phyloP scores from a whole-genome alignment of 1,140 invertebrate species.

The Drosophila sechellia region DNA sequence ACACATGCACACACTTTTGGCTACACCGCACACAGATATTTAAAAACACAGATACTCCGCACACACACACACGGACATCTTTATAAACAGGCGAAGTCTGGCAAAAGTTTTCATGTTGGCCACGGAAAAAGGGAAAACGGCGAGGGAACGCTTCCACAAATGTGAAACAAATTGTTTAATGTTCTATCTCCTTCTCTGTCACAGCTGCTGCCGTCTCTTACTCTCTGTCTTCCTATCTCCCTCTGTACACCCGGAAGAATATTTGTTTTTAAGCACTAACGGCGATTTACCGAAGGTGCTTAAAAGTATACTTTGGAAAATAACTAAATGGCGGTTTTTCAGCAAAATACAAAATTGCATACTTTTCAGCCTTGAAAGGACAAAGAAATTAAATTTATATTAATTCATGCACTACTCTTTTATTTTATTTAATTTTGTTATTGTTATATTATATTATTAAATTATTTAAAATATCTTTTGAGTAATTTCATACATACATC shows the following conservation, averaged over 20 bases:
- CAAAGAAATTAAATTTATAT: too few relatives aligned
- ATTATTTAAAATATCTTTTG: too few relatives aligned
- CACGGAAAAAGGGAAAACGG: slow-evolving; percentile 13
- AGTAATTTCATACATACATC: not conserved
- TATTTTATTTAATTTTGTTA: too few relatives aligned
- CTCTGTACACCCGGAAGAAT: not conserved
- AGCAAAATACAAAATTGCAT: not conserved
- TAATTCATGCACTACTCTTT: too few relatives aligned
- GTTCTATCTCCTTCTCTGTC: slow-evolving; percentile 27
- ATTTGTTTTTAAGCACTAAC: not conserved
- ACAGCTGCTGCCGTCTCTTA: not conserved
- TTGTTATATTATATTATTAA: too few relatives aligned
- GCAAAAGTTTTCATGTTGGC: slow-evolving; percentile 48
- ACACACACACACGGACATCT: slow-evolving; percentile 18
- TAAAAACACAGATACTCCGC: slow-evolving; percentile 10
- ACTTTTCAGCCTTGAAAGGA: not conserved
- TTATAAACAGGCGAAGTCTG: slow-evolving; percentile 23
- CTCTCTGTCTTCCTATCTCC: not conserved
- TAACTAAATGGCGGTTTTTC: not conserved
- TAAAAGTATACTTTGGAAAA: not conserved
- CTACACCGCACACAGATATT: slow-evolving; percentile 8
- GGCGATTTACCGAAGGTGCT: too few relatives aligned
- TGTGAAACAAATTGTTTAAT: slow-evolving; percentile 68
- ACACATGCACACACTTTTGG: slow-evolving; percentile 7
- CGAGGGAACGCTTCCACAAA: slow-evolving; percentile 47